A percentile compares a stretch with the other conserved stretches of the same genome.
These are phyloP conservation scores for Gastrophysa polygoni DNA, from an alignment of 2,888 invertebrate genomes.

Conservation along the genomic window DNA sequence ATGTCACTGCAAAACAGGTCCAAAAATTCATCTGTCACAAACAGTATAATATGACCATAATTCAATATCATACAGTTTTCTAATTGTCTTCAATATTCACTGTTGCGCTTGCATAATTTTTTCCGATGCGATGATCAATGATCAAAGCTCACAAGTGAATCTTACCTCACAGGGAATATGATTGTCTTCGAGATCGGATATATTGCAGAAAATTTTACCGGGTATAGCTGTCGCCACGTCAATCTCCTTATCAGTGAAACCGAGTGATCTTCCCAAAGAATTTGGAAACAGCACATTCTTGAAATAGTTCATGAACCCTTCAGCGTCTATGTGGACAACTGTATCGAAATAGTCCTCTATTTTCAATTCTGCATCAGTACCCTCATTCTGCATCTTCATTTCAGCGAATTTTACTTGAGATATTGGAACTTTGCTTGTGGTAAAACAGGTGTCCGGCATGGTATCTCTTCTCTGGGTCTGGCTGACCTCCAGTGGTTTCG, in stretches of 20 bases:
- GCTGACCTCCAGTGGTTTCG: slow-evolving; percentile 35
- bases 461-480: slow-evolving; percentile 55
- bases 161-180: slow-evolving; percentile 74
- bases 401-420: slow-evolving; percentile 25
- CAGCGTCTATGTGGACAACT: slow-evolving; percentile 66
- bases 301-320: slow-evolving; percentile 73
- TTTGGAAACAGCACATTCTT: slow-evolving; percentile 66
- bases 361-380: slow-evolving; percentile 16
- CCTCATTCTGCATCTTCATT: slow-evolving; percentile 48
- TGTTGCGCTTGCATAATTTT: no score
- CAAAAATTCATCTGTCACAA: no score
- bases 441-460: slow-evolving; percentile 63
- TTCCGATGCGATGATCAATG: no score
- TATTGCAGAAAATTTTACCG: slow-evolving; percentile 68
- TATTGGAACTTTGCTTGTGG: slow-evolving; percentile 16
- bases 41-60: no score
- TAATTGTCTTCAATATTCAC: no score
- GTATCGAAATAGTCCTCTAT: slow-evolving; percentile 45
- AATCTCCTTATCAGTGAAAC: slow-evolving; percentile 64
- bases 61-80: no score
- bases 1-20: no score
- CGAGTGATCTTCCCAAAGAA: slow-evolving; percentile 65
- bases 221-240: slow-evolving; percentile 66
- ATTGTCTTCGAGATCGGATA: slow-evolving; percentile 53
- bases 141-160: neutral